Percentiles rank a stretch among this genome's conserved stretches.
phyloP scores from a whole-genome alignment of 2,888 invertebrate genomes.

The Euplexia lucipara region DNA sequence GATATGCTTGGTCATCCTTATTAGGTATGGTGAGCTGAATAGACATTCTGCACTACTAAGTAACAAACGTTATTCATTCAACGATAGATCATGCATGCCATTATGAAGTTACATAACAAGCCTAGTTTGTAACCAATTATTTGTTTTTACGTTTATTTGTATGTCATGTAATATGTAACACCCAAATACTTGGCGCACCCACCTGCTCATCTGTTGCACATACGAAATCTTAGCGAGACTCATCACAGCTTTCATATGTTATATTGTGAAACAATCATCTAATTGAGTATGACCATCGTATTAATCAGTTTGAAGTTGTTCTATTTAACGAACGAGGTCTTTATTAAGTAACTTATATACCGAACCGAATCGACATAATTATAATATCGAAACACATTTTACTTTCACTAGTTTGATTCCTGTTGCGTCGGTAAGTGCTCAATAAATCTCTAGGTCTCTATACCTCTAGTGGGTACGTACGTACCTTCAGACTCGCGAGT shows the following conservation, averaged over 20 bases:
- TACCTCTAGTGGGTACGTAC: neutral
- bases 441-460: constrained; percentile 60
- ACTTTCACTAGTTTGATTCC: constrained; percentile 75
- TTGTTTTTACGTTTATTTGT: constrained; percentile 37
- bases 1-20: neutral
- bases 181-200: constrained; percentile 39
- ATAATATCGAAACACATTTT: constrained; percentile 58
- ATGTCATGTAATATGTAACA: constrained; percentile 27
- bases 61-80: constrained; percentile 1
- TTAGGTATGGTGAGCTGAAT: neutral
- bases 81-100: constrained; percentile 17
- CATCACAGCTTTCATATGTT: constrained; percentile 62
- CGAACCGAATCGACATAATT: constrained; percentile 52
- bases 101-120: constrained; percentile 28
- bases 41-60: neutral
- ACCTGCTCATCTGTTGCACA: constrained; percentile 39
- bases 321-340: constrained; percentile 65
- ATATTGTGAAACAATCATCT: constrained; percentile 61
- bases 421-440: constrained; percentile 58
- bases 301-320: constrained; percentile 66
- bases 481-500: constrained; percentile 32
- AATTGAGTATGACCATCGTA: constrained; percentile 64
- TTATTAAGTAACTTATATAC: constrained; percentile 54
- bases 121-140: constrained; percentile 29
- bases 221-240: constrained; percentile 44